phyloP scores from a whole-genome alignment of 2,888 invertebrate genomes.

The Horisme vitalbata region DNA sequence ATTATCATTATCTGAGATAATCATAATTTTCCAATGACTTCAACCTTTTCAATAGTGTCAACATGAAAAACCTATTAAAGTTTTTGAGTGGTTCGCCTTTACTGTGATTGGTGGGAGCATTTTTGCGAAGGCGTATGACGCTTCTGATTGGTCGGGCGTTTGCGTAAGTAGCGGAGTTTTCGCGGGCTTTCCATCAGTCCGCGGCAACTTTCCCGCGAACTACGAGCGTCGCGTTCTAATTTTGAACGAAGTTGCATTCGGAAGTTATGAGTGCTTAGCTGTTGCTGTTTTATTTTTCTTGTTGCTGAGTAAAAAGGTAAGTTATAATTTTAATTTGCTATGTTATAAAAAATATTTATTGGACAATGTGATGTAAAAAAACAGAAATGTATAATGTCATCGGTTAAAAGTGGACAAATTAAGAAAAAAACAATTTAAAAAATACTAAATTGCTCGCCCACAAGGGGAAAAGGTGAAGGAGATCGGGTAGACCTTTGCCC shows the following conservation, averaged over 20 bases:
- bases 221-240: constrained; percentile 31
- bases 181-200: constrained; percentile 75
- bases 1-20: constrained; percentile 28
- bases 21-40: constrained; percentile 50
- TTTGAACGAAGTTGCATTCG: constrained; percentile 41
- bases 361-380: background rate
- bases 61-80: constrained; percentile 78
- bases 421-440: too few relatives aligned
- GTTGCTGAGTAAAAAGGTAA: constrained; percentile 42
- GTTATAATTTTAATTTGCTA: constrained; percentile 17
- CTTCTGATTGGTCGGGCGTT: constrained; percentile 56
- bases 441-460: too few relatives aligned
- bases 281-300: constrained; percentile 28
- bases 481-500: too few relatives aligned
- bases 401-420: too few relatives aligned
- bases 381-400: too few relatives aligned
- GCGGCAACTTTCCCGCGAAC: constrained; percentile 61
- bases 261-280: constrained; percentile 61
- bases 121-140: constrained; percentile 62
- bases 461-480: too few relatives aligned
- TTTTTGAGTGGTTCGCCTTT: constrained; percentile 70
- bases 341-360: background rate
- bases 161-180: constrained; percentile 73
- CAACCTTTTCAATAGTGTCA: constrained; percentile 51
- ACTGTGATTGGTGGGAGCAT: constrained; percentile 54